Evolutionary conservation across 2,888 invertebrate genomes (phyloP), one percentile per base, ranked within the genome.

Genomic region (Heliconius cydno): DNA sequence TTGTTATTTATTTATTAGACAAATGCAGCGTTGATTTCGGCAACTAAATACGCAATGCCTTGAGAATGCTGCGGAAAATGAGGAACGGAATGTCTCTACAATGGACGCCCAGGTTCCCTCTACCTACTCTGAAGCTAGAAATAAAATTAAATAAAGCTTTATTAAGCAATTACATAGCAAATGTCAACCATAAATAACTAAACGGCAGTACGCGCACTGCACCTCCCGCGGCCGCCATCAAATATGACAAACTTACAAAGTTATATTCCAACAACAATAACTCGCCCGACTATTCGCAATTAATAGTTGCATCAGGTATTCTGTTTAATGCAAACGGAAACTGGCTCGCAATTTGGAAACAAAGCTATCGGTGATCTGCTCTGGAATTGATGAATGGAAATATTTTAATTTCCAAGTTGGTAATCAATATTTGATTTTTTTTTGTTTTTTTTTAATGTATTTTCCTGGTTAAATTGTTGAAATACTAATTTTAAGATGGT

Each of bases 291-390:
- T 65, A 65, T 75, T 75, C 25, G 75, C 75, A 75, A 75, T 75
- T 75, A 75, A 75, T 75, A 75, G 75, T 65, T 75, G 65, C 75
- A 65, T 63, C 74, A 75, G 75, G 75, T 75, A 75, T 75, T 75
- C 75, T 22, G 65, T 75, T 65, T 75, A 28, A 75, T 66, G 46
- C 75, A 66, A 75, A 66, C 41, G 65, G 65, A 46, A 46, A 75
- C 46, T 75, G 22, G 46, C 65, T 63, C 28, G 63, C 41, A 75
- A 75, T 75, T 75, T 66, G 65, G 28, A 28, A 75, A 60, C 73
- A 38, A 73, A 60, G 38, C 9, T 46, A 46, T 22, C 63, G 28
- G 22, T 41, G 75, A 30, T 75, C 65, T 75, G 19, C 65, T 4
- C 28, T 65, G 46, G 25, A 75, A 65, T 63, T 75, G 28, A 34